Evolutionary conservation across 2,888 invertebrate genomes (phyloP).

Genomic region (Epiblema foenella): DNA sequence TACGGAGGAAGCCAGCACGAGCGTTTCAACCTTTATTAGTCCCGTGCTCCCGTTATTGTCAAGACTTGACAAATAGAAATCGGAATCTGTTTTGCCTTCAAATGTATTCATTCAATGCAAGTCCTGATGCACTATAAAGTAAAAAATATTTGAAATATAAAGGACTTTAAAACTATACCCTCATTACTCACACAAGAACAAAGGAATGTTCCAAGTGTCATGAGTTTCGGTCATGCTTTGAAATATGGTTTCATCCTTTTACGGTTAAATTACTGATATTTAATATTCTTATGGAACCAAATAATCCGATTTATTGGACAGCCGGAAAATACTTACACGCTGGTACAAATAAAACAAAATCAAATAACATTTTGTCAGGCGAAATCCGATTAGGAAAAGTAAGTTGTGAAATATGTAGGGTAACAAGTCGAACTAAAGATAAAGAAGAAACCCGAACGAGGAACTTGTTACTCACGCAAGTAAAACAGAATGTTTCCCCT

Average conservation of each 20-base stretch:
- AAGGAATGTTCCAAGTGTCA: slow-evolving; percentile 3
- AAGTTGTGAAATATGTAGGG: slow-evolving; percentile 54
- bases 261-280: neutral
- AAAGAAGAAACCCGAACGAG: slow-evolving; percentile 48
- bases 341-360: slow-evolving; percentile 35
- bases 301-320: slow-evolving; percentile 13
- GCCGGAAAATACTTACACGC: neutral
- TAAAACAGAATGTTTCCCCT: slow-evolving; percentile 57
- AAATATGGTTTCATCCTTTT: slow-evolving; percentile 11
- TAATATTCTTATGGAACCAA: slow-evolving; percentile 11
- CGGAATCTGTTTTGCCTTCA: neutral
- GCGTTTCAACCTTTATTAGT: no score
- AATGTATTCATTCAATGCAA: neutral
- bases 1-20: no score
- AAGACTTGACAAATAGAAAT: no score
- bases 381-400: slow-evolving; percentile 34
- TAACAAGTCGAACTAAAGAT: slow-evolving; percentile 53
- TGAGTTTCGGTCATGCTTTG: neutral
- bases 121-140: neutral
- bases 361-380: slow-evolving; percentile 46
- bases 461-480: neutral
- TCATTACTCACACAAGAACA: neutral
- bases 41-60: no score
- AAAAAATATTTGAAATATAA: no score
- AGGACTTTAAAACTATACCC: neutral